phyloP scores from a whole-genome alignment of 1,140 invertebrate genomes.

The Drosophila aff. region DNA sequence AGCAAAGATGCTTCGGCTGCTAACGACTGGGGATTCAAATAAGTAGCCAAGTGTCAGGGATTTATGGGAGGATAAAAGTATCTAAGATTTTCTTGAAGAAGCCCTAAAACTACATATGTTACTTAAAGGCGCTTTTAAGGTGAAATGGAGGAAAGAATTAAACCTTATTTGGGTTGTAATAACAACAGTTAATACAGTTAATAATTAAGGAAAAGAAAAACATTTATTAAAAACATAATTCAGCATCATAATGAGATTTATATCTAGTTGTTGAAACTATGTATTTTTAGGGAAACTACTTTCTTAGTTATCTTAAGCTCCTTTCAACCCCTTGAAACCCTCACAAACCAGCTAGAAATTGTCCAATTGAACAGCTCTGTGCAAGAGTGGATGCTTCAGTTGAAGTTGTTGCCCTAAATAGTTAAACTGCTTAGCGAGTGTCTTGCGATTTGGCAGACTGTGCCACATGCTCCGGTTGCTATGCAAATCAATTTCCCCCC shows the following conservation, averaged over 20 bases:
- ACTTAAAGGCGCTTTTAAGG: background rate
- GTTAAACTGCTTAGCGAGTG: conserved; percentile 79
- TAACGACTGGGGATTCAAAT: conserved; percentile 1
- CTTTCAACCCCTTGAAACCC: background rate
- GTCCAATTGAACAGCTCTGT: conserved; percentile 1
- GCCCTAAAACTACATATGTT: background rate
- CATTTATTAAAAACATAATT: background rate
- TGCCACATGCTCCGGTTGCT: conserved; percentile 70
- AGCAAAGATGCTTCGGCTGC: conserved; percentile 3
- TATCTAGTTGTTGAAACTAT: background rate
- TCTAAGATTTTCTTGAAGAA: background rate
- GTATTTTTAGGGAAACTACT: background rate
- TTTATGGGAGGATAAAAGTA: background rate
- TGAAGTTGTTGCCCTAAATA: conserved; percentile 63
- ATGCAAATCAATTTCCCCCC: conserved; percentile 75
- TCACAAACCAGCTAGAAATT: background rate
- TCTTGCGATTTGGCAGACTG: conserved; percentile 57
- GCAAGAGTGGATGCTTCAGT: conserved; percentile 3
- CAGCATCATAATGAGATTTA: no score
- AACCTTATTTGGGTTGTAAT: background rate
- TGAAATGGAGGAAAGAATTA: background rate
- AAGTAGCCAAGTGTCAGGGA: conserved; percentile 10
- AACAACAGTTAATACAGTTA: background rate
- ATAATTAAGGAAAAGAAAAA: background rate
- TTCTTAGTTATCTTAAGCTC: no score